Evolutionary conservation across 1,140 invertebrate species (phyloP).

Genomic region (Trichonephila clavipes): DNA sequence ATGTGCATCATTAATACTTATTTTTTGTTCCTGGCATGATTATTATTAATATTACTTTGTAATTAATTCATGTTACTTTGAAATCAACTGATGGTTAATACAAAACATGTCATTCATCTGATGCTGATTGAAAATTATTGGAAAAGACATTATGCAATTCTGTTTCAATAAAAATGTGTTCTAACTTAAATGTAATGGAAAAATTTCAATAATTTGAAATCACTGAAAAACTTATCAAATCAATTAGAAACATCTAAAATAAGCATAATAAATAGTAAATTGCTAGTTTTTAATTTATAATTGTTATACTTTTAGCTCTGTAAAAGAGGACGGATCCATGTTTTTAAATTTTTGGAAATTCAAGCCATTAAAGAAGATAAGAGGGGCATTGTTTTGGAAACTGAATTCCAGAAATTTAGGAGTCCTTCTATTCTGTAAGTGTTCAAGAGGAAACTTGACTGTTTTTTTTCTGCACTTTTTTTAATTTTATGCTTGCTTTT

Average conservation of each 20-base stretch:
- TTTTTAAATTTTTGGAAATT: conserved; percentile 95
- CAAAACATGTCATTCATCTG: too few species aligned
- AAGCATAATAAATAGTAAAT: background rate
- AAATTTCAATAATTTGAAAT: background rate
- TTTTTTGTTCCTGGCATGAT: too few species aligned
- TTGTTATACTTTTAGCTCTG: conserved; percentile 86
- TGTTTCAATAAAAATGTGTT: too few species aligned
- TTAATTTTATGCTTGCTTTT: too few species aligned
- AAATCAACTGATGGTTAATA: too few species aligned
- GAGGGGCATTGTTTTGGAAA: conserved; percentile 79
- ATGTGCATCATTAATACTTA: too few species aligned
- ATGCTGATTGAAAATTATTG: too few species aligned
- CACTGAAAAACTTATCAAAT: background rate
- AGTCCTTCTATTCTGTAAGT: conserved; percentile 77
- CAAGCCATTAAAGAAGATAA: conserved; percentile 87
- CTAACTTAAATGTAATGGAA: too few species aligned
- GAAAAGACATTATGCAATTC: too few species aligned
- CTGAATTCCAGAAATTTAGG: conserved; percentile 78
- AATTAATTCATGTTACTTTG: too few species aligned
- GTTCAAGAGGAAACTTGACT: background rate
- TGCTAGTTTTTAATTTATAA: background rate
- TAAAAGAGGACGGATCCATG: conserved; percentile 93
- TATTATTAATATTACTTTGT: too few species aligned
- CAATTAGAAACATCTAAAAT: background rate
- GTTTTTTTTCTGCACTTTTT: too few species aligned